These are phyloP conservation scores for Drosophila quadrilineata DNA, from an alignment of 1,140 invertebrate species.

Conservation along the genomic window DNA sequence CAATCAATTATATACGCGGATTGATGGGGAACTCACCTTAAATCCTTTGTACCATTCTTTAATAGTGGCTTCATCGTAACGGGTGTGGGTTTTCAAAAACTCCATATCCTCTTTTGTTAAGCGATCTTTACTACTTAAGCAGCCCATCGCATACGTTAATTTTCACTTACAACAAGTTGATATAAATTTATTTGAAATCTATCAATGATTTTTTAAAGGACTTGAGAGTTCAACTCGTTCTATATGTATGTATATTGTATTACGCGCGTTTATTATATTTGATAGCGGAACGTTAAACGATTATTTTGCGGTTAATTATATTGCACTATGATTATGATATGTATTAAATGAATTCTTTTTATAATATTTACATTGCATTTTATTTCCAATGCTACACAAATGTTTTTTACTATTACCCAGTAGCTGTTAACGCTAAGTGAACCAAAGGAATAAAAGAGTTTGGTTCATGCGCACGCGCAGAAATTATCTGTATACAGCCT, in stretches of 20 bases:
- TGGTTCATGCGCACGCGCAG: conserved; percentile 65
- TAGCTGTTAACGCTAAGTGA: conserved; percentile 67
- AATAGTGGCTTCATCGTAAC: conserved; percentile 97
- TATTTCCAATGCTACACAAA: conserved; percentile 49
- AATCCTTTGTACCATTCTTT: conserved; percentile 99
- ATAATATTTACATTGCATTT: conserved; percentile 46
- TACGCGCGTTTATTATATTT: conserved; percentile 53
- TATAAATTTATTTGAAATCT: conserved; percentile 44
- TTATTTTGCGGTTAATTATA: conserved; percentile 47
- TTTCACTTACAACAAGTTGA: conserved; percentile 62
- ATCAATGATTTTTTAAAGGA: conserved; percentile 45
- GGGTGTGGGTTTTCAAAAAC: conserved; percentile 96
- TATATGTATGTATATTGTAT: conserved; percentile 42
- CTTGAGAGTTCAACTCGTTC: too few species aligned
- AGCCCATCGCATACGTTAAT: conserved; percentile 87
- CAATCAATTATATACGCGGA: background rate
- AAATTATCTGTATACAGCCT: conserved; percentile 73
- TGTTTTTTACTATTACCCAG: conserved; percentile 58
- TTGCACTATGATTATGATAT: conserved; percentile 68
- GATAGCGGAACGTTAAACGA: conserved; percentile 35
- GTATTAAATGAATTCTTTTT: conserved; percentile 57
- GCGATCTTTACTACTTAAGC: conserved; percentile 96
- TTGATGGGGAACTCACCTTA: conserved; percentile 87
- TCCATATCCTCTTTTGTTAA: conserved; percentile 98
- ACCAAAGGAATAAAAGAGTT: conserved; percentile 60